These are phyloP conservation scores for Ochotona princeps DNA, from an alignment of 2,113 vertebrate genomes.

Conservation along the genomic window DNA sequence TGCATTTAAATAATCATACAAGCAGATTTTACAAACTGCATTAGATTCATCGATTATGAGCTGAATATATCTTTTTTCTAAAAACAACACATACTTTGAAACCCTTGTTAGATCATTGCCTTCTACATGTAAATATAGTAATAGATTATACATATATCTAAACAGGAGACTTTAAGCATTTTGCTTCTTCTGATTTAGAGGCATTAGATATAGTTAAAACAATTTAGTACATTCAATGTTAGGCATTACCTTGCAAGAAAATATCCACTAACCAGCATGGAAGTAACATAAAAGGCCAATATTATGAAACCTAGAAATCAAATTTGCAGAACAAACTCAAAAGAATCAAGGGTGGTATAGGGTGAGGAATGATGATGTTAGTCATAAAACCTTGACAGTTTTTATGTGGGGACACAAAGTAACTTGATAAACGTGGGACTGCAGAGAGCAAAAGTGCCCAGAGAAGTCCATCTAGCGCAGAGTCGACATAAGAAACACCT, in stretches of 20 bases:
- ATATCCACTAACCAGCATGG: slow-evolving; percentile 36
- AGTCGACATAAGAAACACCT: background rate
- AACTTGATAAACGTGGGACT: background rate
- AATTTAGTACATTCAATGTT: slow-evolving; percentile 46
- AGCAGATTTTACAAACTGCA: slow-evolving; percentile 37
- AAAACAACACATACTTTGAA: slow-evolving; percentile 45
- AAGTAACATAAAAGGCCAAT: background rate
- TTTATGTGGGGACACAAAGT: slow-evolving; percentile 29
- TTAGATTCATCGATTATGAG: slow-evolving; percentile 46
- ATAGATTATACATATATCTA: background rate
- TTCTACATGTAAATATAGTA: slow-evolving; percentile 17
- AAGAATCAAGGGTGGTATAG: background rate
- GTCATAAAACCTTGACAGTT: slow-evolving; percentile 6
- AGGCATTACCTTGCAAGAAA: slow-evolving; percentile 24
- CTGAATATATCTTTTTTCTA: slow-evolving; percentile 45
- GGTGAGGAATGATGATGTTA: background rate
- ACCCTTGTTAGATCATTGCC: slow-evolving; percentile 24
- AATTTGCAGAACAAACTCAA: background rate
- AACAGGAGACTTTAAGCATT: slow-evolving; percentile 40
- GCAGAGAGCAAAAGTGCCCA: background rate
- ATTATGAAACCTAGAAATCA: slow-evolving; percentile 23
- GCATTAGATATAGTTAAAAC: slow-evolving; percentile 58
- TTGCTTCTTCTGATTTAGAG: slow-evolving; percentile 25
- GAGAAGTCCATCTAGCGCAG: background rate
- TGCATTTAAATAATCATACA: slow-evolving; percentile 39